A percentile compares a stretch with the other conserved stretches of the same genome.
Evolutionary conservation across 2,797 vertebrate genomes (phyloP).

Genomic region (Falco columbarius): DNA sequence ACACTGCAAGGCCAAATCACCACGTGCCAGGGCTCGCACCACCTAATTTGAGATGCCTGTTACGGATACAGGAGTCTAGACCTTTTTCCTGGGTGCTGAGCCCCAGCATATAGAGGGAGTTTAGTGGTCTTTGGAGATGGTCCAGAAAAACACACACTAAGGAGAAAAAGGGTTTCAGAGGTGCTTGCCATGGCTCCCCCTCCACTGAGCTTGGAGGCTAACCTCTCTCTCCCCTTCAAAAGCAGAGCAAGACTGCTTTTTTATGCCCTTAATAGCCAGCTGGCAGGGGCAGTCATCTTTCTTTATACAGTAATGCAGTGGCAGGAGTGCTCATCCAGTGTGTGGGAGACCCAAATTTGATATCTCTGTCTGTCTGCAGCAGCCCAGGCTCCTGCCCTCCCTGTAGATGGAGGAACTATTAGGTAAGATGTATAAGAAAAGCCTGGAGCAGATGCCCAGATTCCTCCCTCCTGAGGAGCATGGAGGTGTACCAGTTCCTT

Average conservation of each 20-base stretch:
- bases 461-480: background rate
- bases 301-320: background rate
- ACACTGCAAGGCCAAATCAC: background rate
- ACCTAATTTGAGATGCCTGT: slow-evolving; percentile 22
- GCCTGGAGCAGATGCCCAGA: background rate
- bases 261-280: background rate
- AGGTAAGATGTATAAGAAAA: background rate
- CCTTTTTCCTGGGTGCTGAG: background rate
- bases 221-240: background rate
- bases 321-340: background rate
- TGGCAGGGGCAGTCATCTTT: background rate
- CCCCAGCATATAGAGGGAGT: background rate
- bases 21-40: background rate
- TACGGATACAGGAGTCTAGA: background rate
- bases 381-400: background rate
- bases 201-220: background rate
- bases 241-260: background rate
- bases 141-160: background rate
- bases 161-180: background rate
- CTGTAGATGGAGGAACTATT: background rate
- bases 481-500: background rate
- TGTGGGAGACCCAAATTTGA: background rate
- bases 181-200: background rate
- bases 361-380: background rate
- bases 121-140: background rate